These are phyloP conservation scores for Leucophora obtusa DNA, from an alignment of 2,888 invertebrate genomes.

Conservation along the genomic window DNA sequence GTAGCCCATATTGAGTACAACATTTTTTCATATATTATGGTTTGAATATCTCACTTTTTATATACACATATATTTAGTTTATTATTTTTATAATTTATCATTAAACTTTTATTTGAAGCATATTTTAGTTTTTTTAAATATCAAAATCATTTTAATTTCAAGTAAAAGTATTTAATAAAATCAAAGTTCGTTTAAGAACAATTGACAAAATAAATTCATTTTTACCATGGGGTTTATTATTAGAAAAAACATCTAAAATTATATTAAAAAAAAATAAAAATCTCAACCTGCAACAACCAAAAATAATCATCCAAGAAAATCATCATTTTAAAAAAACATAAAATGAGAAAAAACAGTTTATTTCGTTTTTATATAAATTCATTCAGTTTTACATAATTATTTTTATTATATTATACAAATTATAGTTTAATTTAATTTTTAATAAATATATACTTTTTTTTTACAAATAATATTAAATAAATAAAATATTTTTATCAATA, in stretches of 20 bases:
- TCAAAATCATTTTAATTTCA: constrained; percentile 58
- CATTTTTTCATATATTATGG: constrained; percentile 21
- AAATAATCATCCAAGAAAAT: constrained; percentile 66
- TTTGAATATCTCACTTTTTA: constrained; percentile 31
- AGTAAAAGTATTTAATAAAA: constrained; percentile 51
- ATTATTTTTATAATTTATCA: constrained; percentile 39
- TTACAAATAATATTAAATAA: constrained; percentile 2
- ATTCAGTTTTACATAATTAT: constrained; percentile 62
- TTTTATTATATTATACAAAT: constrained; percentile 56
- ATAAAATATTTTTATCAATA: not conserved
- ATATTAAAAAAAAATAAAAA: constrained; percentile 59
- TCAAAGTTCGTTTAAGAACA: constrained; percentile 19
- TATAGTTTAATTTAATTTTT: constrained; percentile 48
- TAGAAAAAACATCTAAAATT: constrained; percentile 57
- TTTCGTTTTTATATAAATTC: constrained; percentile 67
- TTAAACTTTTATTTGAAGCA: constrained; percentile 57
- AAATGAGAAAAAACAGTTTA: constrained; percentile 64
- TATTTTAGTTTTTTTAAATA: constrained; percentile 45
- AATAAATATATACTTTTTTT: constrained; percentile 7
- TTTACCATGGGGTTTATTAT: constrained; percentile 59
- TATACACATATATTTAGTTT: constrained; percentile 37
- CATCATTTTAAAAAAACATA: constrained; percentile 53
- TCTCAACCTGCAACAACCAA: constrained; percentile 79
- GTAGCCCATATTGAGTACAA: constrained; percentile 29
- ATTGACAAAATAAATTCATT: constrained; percentile 47